Evolutionary conservation across 2,888 invertebrate genomes (phyloP), one percentile per base, ranked within the genome.

Genomic region (Mesoligia furuncula): DNA sequence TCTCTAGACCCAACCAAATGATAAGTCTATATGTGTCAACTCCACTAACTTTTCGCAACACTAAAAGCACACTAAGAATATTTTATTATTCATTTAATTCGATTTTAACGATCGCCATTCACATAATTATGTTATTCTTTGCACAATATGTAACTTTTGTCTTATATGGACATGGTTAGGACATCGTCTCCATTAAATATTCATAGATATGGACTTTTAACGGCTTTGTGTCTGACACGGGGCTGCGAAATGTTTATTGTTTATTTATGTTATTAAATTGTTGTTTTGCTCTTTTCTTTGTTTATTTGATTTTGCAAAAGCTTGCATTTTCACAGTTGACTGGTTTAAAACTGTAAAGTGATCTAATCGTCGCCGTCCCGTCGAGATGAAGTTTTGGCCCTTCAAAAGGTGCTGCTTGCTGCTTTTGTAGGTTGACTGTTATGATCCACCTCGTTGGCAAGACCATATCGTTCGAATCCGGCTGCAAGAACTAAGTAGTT

Each of bases 61-160:
- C 24, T 59, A 67, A 81, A 77, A 81, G n/a, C 68, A 36, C 42
- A 70, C 42, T 51, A 54, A 61, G 59, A 77, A 75, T 73, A 80
- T 84, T 80, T 87, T 84, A 83, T 77, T 79, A 85, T 78, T 80
- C 73, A 81, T 83, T 80, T 73, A 72, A 83, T 84, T 79, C 62
- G 20, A 73, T 83, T 75, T 84, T 87, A 89, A 89, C 74, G 81
- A 77, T 68, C 77, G 51, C 36, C 74, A 73, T 79, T 77, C 79
- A 69, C 69, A 80, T 84, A 77, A 84, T 83, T 81, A 81, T 78
- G 73, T 71, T 73, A 72, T 73, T 81, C 48, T 79, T 81, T 83
- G 68, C 80, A 80, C 78, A 87, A 85, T 81, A 79, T 86, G 80
- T 80, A 85, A 74, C 73, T 77, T 80, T 77, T 80, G 64, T 67